phyloP scores from a whole-genome alignment of 2,113 vertebrate species.

The Xerus inauris region DNA sequence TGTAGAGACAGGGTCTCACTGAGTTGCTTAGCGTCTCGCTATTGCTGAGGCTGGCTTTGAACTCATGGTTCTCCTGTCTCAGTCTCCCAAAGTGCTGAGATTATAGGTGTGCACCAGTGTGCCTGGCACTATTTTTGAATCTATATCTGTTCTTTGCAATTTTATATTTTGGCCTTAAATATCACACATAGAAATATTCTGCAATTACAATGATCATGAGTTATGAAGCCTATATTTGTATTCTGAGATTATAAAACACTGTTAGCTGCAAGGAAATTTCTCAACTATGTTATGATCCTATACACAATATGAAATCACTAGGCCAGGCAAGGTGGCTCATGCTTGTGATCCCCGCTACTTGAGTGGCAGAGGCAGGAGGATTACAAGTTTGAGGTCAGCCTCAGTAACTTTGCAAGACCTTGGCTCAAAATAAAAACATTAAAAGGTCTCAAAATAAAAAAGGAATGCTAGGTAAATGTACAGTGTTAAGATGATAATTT shows the following conservation, averaged over 20 bases:
- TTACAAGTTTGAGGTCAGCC: not conserved
- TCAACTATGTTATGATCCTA: not conserved
- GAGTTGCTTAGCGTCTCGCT: too few species aligned
- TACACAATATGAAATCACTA: constrained; percentile 12
- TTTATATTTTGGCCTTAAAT: constrained; percentile 50
- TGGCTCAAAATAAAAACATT: not conserved
- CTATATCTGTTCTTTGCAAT: not conserved
- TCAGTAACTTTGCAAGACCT: not conserved
- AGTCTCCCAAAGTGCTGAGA: too few species aligned
- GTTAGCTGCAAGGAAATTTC: constrained; percentile 25
- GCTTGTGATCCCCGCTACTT: not conserved
- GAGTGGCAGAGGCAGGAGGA: not conserved
- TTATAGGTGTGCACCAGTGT: too few species aligned
- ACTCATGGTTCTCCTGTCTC: too few species aligned
- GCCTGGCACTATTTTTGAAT: constrained; percentile 17
- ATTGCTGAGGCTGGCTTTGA: too few species aligned
- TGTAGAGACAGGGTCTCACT: too few species aligned
- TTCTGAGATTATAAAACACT: constrained; percentile 1
- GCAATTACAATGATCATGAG: constrained; percentile 21
- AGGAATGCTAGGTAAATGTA: too few species aligned
- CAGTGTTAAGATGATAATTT: too few species aligned
- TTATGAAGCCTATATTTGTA: constrained; percentile 38
- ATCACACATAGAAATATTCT: constrained; percentile 23
- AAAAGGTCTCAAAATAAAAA: not conserved
- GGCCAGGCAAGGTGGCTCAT: not conserved